Evolutionary conservation across 2,888 invertebrate species (phyloP).

Genomic region (Volucella zonaria): DNA sequence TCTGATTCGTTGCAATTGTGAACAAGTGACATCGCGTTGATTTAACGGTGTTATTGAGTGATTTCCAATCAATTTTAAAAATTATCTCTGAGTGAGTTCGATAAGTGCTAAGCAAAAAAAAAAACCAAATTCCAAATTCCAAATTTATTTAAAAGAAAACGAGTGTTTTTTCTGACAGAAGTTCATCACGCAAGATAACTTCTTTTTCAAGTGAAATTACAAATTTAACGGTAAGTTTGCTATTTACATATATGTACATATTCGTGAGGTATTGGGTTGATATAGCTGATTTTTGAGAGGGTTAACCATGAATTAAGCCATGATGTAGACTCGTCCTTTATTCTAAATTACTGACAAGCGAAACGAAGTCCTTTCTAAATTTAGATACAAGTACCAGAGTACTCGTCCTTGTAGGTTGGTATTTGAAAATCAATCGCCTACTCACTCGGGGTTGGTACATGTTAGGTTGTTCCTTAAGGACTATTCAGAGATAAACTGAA

Average conservation of each 20-base stretch:
- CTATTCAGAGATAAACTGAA: neutral
- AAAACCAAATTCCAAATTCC: neutral
- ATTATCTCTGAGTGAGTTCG: no score
- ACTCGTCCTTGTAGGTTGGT: neutral
- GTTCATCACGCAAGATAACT: neutral
- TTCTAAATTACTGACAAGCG: no score
- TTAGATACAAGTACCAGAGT: no score
- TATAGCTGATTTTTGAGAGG: neutral
- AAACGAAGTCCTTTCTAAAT: no score
- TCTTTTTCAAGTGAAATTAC: neutral
- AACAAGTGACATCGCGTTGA: neutral
- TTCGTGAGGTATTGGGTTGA: slow-evolving; percentile 2
- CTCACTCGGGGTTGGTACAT: neutral
- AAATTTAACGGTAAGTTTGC: slow-evolving; percentile 44
- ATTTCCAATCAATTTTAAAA: no score
- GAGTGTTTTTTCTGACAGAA: no score
- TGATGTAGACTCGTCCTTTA: no score
- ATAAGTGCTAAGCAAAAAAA: neutral
- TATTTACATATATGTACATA: neutral
- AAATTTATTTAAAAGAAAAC: no score
- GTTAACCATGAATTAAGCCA: no score
- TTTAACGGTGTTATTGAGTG: no score
- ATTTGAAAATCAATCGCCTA: neutral
- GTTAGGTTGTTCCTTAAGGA: neutral
- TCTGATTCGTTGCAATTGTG: neutral